phyloP scores from a whole-genome alignment of 2,797 vertebrate species.

The Octomys mimax region DNA sequence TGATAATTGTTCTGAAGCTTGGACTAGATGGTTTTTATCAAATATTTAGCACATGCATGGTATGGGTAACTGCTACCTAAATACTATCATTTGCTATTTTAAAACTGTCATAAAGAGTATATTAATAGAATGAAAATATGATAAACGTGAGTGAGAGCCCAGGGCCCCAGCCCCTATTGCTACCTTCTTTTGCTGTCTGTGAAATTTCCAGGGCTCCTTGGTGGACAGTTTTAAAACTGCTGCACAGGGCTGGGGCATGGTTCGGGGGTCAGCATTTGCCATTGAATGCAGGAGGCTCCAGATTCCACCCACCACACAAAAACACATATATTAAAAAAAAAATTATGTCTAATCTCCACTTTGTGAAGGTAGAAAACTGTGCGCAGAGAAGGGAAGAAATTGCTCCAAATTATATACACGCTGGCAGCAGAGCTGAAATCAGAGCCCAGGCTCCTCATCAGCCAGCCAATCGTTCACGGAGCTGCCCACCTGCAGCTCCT shows the following conservation, averaged over 20 bases:
- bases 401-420: not conserved
- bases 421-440: not conserved
- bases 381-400: not conserved
- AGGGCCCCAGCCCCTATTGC: rapidly evolving
- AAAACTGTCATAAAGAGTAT: not conserved
- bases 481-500: not conserved
- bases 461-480: not conserved
- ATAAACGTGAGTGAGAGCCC: not conserved
- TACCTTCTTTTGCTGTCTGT: not conserved
- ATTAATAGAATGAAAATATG: not conserved
- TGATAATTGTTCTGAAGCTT: not conserved
- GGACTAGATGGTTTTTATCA: not conserved
- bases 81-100: not conserved
- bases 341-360: not conserved
- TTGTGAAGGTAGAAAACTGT: not conserved
- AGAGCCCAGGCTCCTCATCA: not conserved
- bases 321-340: no score
- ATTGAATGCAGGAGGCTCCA: not conserved
- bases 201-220: not conserved
- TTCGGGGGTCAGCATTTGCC: not conserved
- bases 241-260: not conserved
- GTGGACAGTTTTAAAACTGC: not conserved
- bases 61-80: not conserved
- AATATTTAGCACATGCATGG: not conserved
- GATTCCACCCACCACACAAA: not conserved